Base-by-base conservation (phyloP, 2,888 invertebrate genomes). In the Hylaea fasciaria region DNA sequence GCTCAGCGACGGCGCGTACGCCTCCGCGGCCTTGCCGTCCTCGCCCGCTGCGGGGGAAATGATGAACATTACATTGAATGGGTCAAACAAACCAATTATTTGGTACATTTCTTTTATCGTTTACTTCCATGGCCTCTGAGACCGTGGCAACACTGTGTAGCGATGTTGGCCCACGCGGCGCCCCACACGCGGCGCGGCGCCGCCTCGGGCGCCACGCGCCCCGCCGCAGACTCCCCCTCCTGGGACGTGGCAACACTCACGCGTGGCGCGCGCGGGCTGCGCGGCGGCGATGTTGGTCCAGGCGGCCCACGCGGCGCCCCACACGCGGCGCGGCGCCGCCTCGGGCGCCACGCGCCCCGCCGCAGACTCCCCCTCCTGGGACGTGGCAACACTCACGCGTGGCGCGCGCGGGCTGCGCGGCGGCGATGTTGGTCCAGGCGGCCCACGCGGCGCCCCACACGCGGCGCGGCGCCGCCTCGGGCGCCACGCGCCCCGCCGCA, bases 361-460 rank as follows among this genome's bases (percentile, higher is more conserved):
- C 93, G 96, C 74, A 46, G 96, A 95, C 70, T 98, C 94, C 71
- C n/a, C 97, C 86, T 99, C 99, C 92, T 99, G 99, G 87, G 99
- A 97, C 12, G 98, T n/a, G n/a, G n/a, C n/a, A n/a, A 2, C 9
- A 32, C 65, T 67, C 14, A 75, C 71, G 58, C 16, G 66, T 64
- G 5, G 66, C 65, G 3, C 68, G 67, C 0, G 66, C 43, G 0
- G 77, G 77, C 2, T 80, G 65, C 0, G 80, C 79, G 0, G 96
- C 94, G 28, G 98, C 98, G 66, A 98, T 97, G 81, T 95, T 96
- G 43, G 96, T 89, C 98, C 98, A 98, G 43, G 96, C 96, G 64
- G 94, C 94, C 97, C 97, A 97, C 3, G 97, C 97, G 54, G 95
- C 94, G 43, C 93, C 92, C 97, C 97, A 97, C 75, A 96, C 95